Evolutionary conservation across 1,140 invertebrate genomes (phyloP).

Genomic region (Heliconius congener): DNA sequence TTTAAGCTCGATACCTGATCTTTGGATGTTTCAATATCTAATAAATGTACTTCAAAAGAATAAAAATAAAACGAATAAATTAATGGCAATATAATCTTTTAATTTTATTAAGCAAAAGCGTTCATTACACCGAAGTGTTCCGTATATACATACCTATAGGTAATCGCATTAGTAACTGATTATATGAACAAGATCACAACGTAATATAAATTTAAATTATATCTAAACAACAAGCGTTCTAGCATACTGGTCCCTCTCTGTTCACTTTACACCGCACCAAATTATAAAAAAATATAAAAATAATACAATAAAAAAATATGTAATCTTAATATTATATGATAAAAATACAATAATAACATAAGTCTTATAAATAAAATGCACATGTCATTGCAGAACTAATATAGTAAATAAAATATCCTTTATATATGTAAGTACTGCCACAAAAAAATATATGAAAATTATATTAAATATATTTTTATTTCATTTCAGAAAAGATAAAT

Average conservation of each 20-base stretch:
- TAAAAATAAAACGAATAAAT: constrained; percentile 33
- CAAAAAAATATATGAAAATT: neutral
- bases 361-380: neutral
- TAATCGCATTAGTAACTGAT: constrained; percentile 66
- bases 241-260: constrained; percentile 68
- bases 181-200: constrained; percentile 66
- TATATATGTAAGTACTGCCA: neutral
- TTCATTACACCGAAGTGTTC: constrained; percentile 53
- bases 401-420: neutral
- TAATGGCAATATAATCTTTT: constrained; percentile 68
- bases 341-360: neutral
- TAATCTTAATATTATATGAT: neutral
- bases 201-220: constrained; percentile 60
- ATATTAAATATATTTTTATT: too few relatives aligned
- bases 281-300: constrained; percentile 40
- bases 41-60: too few relatives aligned
- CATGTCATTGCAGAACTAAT: neutral
- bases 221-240: constrained; percentile 55
- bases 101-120: constrained; percentile 75
- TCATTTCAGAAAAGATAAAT: neutral
- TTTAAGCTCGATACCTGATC: too few relatives aligned
- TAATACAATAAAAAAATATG: constrained; percentile 9
- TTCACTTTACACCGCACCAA: constrained; percentile 49
- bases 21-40: too few relatives aligned
- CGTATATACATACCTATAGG: constrained; percentile 51